Evolutionary conservation across 2,888 invertebrate genomes (phyloP), one percentile per base, ranked within the genome.

Genomic region (Ferdinandea cuprea): DNA sequence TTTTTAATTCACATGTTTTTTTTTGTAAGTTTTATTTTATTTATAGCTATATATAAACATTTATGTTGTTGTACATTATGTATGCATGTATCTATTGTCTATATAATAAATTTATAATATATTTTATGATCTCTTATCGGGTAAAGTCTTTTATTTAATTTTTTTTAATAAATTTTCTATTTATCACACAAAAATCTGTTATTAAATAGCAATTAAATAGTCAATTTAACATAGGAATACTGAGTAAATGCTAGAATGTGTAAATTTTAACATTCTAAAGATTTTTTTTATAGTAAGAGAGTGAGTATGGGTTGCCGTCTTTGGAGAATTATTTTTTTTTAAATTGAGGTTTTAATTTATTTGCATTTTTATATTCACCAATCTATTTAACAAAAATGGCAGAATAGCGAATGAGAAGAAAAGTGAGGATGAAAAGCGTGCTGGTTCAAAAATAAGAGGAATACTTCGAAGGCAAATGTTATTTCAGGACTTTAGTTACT

Each of bases 81-180:
- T 63, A 65, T 68, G 65, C 74, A 65, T 58, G 69, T 25, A 25
- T 80, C 68, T 68, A 63, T 30, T 65, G 56, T 76, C 52, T 52
- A 44, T 48, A 54, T 61, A 80, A 65, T 69, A 80, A 76, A 59
- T 69, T 76, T 46, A n/a, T n/a, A 69, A 69, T 69, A 59, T 76
- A 76, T 52, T 71, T 69, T 58, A 71, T 58, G 66, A 79, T 74
- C 66, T 74, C 66, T 61, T 13, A 66, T 40, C 37, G 4, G 11
- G 13, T 54, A 30, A 54, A 42, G 40, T 59, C 40, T 71, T 58
- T 17, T 8, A 37, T 48, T 48, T 9, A 15, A 28, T 40, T 42
- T 7, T 6, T 35, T 56, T 58, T 0, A 46, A 56, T 46, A 35
- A 46, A 35, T 56, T 68, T 56, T 56, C 68, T 68, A 46, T 15